These are phyloP conservation scores for Neria commutata DNA, from an alignment of 2,888 invertebrate species.

Conservation along the genomic window DNA sequence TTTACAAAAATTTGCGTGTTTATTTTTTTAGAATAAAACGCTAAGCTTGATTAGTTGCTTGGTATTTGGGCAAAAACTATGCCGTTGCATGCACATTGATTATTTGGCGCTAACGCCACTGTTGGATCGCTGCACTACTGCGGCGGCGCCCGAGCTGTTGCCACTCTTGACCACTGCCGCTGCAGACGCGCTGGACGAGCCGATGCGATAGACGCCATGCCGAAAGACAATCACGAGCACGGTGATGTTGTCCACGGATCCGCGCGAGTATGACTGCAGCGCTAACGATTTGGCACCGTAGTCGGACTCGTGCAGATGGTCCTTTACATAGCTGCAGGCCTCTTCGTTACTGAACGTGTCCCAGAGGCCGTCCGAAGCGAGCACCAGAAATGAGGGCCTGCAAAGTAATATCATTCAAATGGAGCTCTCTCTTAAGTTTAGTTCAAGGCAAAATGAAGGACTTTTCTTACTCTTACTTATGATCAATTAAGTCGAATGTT, in stretches of 20 bases:
- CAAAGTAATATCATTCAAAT: constrained; percentile 7
- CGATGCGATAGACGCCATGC: constrained; percentile 62
- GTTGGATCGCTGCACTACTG: constrained; percentile 31
- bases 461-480: constrained; percentile 64
- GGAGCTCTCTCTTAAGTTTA: neutral
- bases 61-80: constrained; percentile 23
- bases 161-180: constrained; percentile 15
- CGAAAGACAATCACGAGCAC: constrained; percentile 87
- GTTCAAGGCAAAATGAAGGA: neutral
- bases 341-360: constrained; percentile 96
- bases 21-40: constrained; percentile 29
- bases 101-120: constrained; percentile 35
- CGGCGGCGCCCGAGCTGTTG: neutral
- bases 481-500: constrained; percentile 85
- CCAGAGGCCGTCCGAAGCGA: constrained; percentile 97
- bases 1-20: no score
- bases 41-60: constrained; percentile 23
- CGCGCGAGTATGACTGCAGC: constrained; percentile 87
- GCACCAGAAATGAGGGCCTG: constrained; percentile 82
- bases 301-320: constrained; percentile 82
- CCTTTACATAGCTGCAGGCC: constrained; percentile 86
- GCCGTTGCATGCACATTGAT: neutral
- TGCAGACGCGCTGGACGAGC: constrained; percentile 24
- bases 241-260: constrained; percentile 94
- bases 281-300: constrained; percentile 91